Evolutionary conservation across 2,797 vertebrate genomes (phyloP), one percentile per base, ranked within the genome.

Genomic region (Scolopax bukidnonensis): DNA sequence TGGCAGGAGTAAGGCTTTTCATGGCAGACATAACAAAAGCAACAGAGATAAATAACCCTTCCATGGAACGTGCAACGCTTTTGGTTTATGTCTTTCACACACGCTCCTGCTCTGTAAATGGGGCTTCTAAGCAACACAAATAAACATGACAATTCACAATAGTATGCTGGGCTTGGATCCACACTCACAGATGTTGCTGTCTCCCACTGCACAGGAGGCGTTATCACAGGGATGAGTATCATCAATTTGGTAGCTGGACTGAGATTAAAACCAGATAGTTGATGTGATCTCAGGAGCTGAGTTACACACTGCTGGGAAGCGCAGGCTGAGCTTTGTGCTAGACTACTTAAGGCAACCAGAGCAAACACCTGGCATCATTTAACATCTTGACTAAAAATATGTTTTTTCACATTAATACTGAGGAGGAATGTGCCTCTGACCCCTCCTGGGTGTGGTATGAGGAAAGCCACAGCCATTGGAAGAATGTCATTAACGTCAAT

Each of bases 391-490:
- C 71, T 89, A 63, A 81, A 92, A 88, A 59, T 14, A 27, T 7
- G 47, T 4, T 57, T 84, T 90, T 95, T 86, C 73, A 43, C 65
- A 45, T 90, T 73, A 67, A 78, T 93, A 33, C 45, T 10, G 40
- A 36, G 53, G 50, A 87, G 77, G 50, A 95, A 87, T 87, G 81
- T 41, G 83, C 23, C 71, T 85, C 23, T 41, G 89, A 92, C 79
- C 47, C 83, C 80, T 75, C 60, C 71, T 38, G 95, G 89, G 93
- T 85, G 93, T 8, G 84, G 81, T 70, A 54, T 50, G 92, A 92
- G 94, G 86, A 47, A 78, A 96, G 91, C 76, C 92, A 48, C 91
- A 87, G 95, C 82, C 95, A 32, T 15, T 74, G 96, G 93, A 95
- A 93, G 92, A 92, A 85, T 81, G 91, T 82, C 81, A 82, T 91